Percentiles rank a stretch among this genome's conserved stretches.
Evolutionary conservation across 2,888 invertebrate species (phyloP).

Genomic region (Congeria kusceri): DNA sequence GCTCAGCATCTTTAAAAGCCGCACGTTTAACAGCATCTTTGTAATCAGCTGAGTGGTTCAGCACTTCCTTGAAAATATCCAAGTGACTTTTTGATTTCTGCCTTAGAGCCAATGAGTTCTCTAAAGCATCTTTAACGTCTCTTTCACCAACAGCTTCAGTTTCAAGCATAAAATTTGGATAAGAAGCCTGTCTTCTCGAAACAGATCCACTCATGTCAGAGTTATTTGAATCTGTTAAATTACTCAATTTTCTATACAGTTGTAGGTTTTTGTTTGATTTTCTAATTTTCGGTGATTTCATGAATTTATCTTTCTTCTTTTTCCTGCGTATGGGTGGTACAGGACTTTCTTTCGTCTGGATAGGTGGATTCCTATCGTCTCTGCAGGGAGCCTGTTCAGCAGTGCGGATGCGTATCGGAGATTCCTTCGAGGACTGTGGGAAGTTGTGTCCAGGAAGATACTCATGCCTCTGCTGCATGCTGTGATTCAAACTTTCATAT

Average conservation of each 20-base stretch:
- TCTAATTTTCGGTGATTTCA: constrained; percentile 18
- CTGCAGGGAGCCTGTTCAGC: background rate
- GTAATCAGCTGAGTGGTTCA: background rate
- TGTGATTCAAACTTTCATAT: constrained; percentile 27
- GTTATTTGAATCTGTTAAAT: constrained; percentile 12
- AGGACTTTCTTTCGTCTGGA: background rate
- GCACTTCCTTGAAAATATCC: constrained; percentile 3
- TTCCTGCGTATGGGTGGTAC: background rate
- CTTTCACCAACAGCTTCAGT: constrained; percentile 29
- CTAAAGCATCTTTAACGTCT: background rate
- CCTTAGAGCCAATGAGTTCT: constrained; percentile 1
- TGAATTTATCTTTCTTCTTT: constrained; percentile 13
- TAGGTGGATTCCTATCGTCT: background rate
- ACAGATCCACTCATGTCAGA: constrained; percentile 10
- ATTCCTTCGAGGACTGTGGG: constrained; percentile 13
- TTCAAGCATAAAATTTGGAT: constrained; percentile 58
- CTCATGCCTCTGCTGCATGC: constrained; percentile 33
- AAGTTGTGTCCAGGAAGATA: constrained; percentile 33
- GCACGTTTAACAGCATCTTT: background rate
- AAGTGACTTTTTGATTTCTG: background rate
- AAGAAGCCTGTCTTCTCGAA: constrained; percentile 34
- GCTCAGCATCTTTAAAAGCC: background rate
- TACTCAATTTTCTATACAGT: constrained; percentile 27
- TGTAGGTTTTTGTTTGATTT: constrained; percentile 54
- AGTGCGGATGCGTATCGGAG: background rate